These are phyloP conservation scores for Pectinophora gossypiella DNA, from an alignment of 1,140 invertebrate species.

Conservation along the genomic window DNA sequence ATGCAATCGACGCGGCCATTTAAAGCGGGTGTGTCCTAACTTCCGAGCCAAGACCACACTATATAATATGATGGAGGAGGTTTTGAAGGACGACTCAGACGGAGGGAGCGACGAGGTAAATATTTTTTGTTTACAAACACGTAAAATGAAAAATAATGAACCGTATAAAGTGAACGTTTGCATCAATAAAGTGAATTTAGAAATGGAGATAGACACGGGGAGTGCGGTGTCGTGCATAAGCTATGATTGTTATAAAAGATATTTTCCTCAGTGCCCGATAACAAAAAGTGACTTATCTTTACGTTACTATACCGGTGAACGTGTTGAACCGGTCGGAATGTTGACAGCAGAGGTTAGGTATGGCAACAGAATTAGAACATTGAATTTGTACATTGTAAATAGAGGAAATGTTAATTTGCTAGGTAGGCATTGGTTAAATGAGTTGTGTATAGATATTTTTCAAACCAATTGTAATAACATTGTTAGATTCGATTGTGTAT, in stretches of 20 bases:
- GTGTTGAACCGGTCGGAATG: background rate
- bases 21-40: no score
- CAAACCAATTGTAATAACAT: background rate
- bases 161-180: no score
- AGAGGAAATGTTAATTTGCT: conserved; percentile 2
- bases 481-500: background rate
- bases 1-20: no score
- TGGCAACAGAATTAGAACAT: background rate
- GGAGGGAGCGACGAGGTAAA: no score
- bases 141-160: no score
- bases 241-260: background rate
- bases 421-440: conserved; percentile 5
- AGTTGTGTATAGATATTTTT: conserved; percentile 6
- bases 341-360: background rate
- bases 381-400: conserved; percentile 10
- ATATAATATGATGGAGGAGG: no score
- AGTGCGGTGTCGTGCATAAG: background rate
- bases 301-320: conserved; percentile 1
- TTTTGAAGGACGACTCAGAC: no score
- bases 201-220: no score
- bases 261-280: background rate
- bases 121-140: no score
- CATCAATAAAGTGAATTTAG: no score
- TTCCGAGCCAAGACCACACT: no score
- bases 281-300: background rate